These are phyloP conservation scores for Geophilus truncorum DNA, from an alignment of 2,888 invertebrate species.

Conservation along the genomic window DNA sequence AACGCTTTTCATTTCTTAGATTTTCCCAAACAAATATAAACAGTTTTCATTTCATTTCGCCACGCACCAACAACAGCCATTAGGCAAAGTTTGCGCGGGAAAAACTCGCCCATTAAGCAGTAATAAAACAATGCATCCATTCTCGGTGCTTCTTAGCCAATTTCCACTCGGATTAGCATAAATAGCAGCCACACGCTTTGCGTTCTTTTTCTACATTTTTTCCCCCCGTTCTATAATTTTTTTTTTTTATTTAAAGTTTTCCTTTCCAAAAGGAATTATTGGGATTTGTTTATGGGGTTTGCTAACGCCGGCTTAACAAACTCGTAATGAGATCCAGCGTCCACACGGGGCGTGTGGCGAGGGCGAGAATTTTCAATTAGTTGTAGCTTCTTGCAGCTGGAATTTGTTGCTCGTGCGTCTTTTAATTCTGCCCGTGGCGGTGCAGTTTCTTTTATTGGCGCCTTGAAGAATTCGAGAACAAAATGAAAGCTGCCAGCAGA, in stretches of 20 bases:
- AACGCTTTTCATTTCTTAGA: background rate
- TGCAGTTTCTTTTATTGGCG: background rate
- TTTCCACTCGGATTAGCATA: background rate
- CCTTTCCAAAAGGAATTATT: conserved; percentile 2
- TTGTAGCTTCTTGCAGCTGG: background rate
- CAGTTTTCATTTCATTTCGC: conserved; percentile 14
- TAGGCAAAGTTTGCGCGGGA: background rate
- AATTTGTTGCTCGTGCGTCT: background rate
- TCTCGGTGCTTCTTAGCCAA: background rate
- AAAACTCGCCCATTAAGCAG: background rate
- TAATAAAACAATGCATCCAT: background rate
- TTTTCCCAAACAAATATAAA: background rate
- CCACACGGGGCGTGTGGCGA: background rate
- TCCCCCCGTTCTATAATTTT: background rate
- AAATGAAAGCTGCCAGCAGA: background rate
- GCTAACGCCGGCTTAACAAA: background rate
- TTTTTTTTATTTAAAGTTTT: background rate
- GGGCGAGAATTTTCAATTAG: background rate
- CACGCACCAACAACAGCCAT: conserved; percentile 8
- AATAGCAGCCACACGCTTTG: background rate
- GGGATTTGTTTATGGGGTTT: conserved; percentile 1
- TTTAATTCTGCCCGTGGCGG: background rate
- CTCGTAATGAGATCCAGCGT: background rate
- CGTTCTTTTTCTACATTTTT: background rate
- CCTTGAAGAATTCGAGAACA: background rate